Percentiles rank a stretch among this genome's conserved stretches.
Conservation (phyloP, 1,140 invertebrate genomes). For the Drosophila rufa region DNA sequence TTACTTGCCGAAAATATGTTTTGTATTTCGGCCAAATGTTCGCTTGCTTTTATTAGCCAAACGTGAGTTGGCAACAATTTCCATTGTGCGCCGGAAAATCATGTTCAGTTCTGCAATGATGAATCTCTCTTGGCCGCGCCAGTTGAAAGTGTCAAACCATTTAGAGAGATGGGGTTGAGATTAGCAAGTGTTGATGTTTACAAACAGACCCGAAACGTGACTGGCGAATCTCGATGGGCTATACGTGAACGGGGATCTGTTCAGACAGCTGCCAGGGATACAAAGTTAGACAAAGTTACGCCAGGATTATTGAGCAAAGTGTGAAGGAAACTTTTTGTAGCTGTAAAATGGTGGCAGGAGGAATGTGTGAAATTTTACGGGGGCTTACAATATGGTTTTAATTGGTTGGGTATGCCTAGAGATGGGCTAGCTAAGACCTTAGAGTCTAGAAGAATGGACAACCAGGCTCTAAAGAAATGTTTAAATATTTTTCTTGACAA, state of each 20-base stretch:
- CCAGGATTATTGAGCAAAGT: constrained; percentile 13
- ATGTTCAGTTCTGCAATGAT: constrained; percentile 34
- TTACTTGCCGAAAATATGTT: constrained; percentile 77
- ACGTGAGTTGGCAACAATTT: constrained; percentile 76
- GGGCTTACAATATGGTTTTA: constrained; percentile 6
- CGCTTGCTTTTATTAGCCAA: constrained; percentile 72
- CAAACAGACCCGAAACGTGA: constrained; percentile 47
- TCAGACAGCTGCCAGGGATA: constrained; percentile 32
- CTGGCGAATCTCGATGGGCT: constrained; percentile 40
- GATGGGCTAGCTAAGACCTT: not conserved
- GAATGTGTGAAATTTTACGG: not conserved
- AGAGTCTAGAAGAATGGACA: not conserved
- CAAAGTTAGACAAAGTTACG: constrained; percentile 34
- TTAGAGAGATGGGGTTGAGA: constrained; percentile 53
- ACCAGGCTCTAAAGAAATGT: no score
- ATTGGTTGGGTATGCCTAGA: not conserved
- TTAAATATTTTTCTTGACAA: no score
- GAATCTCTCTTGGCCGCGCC: constrained; percentile 40
- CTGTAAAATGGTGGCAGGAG: not conserved
- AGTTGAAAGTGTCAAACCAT: constrained; percentile 53
- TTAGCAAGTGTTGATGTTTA: constrained; percentile 58
- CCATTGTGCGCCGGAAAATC: constrained; percentile 34
- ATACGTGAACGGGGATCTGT: constrained; percentile 22
- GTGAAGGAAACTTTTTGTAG: constrained; percentile 17
- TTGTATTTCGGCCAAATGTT: constrained; percentile 49